phyloP scores from a whole-genome alignment of 2,113 vertebrate genomes.

The Pedetes capensis region DNA sequence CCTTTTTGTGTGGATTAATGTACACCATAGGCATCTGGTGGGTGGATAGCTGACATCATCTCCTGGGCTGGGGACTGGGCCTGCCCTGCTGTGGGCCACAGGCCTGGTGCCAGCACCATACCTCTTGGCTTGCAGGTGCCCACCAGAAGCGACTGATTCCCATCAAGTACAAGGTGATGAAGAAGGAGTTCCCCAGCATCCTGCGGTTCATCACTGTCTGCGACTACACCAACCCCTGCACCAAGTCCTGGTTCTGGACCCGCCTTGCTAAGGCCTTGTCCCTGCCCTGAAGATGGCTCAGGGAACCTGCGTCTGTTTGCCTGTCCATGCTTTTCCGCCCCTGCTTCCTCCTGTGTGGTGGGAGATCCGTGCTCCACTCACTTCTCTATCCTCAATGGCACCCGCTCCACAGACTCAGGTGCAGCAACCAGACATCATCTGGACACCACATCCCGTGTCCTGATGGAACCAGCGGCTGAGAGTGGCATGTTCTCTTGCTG shows the following conservation, averaged over 20 bases:
- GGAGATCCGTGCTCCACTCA: not conserved
- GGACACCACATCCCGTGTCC: not conserved
- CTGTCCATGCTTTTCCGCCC: not conserved
- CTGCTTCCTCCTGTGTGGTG: not conserved
- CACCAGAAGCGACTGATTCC: conserved; percentile 94
- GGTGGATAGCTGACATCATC: not conserved
- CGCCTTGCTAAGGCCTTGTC: conserved; percentile 93
- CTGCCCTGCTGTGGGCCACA: not conserved
- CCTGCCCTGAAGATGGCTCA: conserved; percentile 80
- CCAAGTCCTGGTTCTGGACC: conserved; percentile 95
- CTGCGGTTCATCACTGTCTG: conserved; percentile 95
- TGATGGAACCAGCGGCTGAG: not conserved
- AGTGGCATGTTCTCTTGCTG: not conserved
- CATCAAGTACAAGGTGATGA: conserved; percentile 94
- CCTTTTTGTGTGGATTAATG: not conserved
- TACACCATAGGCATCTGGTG: not conserved
- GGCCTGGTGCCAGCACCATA: not conserved
- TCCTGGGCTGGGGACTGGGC: not conserved
- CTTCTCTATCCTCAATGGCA: not conserved
- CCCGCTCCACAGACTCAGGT: not conserved
- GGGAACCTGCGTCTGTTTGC: not conserved
- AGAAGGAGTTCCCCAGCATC: conserved; percentile 94
- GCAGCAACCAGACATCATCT: not conserved
- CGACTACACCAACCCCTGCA: conserved; percentile 95
- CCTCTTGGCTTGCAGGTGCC: conserved; percentile 85